Conservation (phyloP, 2,888 invertebrate genomes). For the Drosophila robusta region DNA sequence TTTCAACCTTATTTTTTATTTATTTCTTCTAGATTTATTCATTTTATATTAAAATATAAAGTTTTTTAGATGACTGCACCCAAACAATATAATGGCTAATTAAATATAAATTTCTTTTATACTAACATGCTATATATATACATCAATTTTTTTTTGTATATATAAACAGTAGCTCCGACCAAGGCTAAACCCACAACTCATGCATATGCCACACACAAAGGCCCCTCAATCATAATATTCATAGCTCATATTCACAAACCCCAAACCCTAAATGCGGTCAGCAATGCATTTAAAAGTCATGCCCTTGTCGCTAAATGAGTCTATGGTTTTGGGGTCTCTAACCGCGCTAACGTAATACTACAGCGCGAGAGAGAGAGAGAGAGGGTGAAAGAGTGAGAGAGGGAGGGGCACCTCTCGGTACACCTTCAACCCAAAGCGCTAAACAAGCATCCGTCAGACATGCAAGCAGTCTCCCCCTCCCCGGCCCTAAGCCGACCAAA, state of each 20-base stretch:
- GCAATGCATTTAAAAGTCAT: constrained; percentile 59
- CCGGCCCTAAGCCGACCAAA: constrained; percentile 22
- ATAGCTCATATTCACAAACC: constrained; percentile 33
- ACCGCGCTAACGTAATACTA: constrained; percentile 22
- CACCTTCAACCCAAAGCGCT: constrained; percentile 52
- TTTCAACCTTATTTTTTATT: too few relatives aligned
- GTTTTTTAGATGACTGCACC: too few relatives aligned
- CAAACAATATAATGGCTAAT: not conserved
- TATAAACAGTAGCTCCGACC: constrained; percentile 8
- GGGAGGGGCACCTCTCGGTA: constrained; percentile 1
- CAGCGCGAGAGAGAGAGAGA: not conserved
- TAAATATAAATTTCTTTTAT: not conserved
- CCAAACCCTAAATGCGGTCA: constrained; percentile 54
- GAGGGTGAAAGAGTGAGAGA: constrained; percentile 1
- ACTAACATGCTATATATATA: constrained; percentile 1
- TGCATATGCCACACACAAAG: constrained; percentile 23
- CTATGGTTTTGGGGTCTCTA: constrained; percentile 48
- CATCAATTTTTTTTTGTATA: not conserved
- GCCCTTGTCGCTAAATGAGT: constrained; percentile 67
- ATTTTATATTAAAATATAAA: too few relatives aligned
- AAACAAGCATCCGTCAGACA: constrained; percentile 79
- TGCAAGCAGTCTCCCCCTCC: constrained; percentile 53
- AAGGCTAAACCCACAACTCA: constrained; percentile 38
- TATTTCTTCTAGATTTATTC: too few relatives aligned
- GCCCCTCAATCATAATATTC: constrained; percentile 30